phyloP scores from a whole-genome alignment of 2,113 vertebrate genomes.

The Hippoglossus stenolepis region DNA sequence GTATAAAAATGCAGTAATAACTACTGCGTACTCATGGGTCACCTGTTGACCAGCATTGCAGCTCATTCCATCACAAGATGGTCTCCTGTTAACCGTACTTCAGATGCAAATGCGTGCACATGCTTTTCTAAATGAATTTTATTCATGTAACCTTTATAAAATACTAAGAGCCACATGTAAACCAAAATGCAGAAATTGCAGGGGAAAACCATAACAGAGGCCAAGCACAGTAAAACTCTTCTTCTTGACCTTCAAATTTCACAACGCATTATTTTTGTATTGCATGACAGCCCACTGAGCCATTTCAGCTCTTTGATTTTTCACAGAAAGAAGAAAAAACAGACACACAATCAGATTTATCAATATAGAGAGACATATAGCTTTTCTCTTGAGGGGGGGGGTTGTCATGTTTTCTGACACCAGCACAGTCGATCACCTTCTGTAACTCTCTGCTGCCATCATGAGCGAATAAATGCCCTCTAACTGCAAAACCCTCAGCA shows the following conservation, averaged over 20 bases:
- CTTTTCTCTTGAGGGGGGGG: neutral
- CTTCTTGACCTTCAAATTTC: slow-evolving; percentile 38
- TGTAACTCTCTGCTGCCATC: too few species aligned
- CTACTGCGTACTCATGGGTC: neutral
- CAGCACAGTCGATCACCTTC: too few species aligned
- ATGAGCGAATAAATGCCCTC: too few species aligned
- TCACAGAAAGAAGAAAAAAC: slow-evolving; percentile 15
- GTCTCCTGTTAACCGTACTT: neutral
- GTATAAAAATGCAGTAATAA: neutral
- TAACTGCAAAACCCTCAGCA: too few species aligned
- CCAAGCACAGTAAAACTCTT: slow-evolving; percentile 15
- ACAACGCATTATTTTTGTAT: slow-evolving; percentile 28
- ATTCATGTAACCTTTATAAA: neutral
- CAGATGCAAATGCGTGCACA: neutral
- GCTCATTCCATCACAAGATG: too few species aligned
- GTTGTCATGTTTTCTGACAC: neutral
- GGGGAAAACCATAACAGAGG: neutral
- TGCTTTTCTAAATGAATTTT: neutral
- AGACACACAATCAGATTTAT: slow-evolving; percentile 39
- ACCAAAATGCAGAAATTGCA: neutral
- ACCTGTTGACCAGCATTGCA: too few species aligned
- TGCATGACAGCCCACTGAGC: slow-evolving; percentile 26
- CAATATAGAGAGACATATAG: slow-evolving; percentile 11
- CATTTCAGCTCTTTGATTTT: slow-evolving; percentile 26
- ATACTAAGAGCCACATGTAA: neutral